phyloP scores from a whole-genome alignment of 2,888 invertebrate genomes.

The Smittia sp. region DNA sequence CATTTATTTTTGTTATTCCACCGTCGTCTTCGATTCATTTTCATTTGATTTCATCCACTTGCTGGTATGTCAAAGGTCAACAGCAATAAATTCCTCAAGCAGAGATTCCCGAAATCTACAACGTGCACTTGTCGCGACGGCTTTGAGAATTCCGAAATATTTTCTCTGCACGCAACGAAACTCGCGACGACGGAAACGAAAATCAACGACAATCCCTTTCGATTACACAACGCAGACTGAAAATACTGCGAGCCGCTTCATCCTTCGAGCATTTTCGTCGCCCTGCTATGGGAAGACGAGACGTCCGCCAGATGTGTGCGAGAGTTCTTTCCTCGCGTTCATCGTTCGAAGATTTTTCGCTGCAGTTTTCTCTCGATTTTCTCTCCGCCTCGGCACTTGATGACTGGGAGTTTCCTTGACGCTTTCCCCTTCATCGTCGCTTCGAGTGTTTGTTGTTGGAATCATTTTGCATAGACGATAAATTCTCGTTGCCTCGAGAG shows the following conservation, averaged over 20 bases:
- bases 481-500: neutral
- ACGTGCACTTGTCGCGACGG: slow-evolving; percentile 40
- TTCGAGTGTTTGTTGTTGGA: neutral
- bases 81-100: slow-evolving; percentile 6
- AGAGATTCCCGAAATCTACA: neutral
- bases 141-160: slow-evolving; percentile 23
- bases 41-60: neutral
- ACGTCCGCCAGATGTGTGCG: slow-evolving; percentile 26
- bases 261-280: slow-evolving; percentile 27
- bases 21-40: neutral
- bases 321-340: neutral
- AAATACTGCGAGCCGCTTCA: neutral
- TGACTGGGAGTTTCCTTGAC: slow-evolving; percentile 25
- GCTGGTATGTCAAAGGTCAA: neutral
- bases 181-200: neutral
- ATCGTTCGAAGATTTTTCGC: slow-evolving; percentile 4
- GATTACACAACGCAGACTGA: slow-evolving; percentile 38
- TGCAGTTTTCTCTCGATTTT: neutral
- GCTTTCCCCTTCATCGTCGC: slow-evolving; percentile 32
- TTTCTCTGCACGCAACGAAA: neutral
- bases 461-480: neutral
- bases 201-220: slow-evolving; percentile 23
- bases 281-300: neutral
- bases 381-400: slow-evolving; percentile 23
- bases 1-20: no score